Conservation (phyloP, 2,797 vertebrate species). For the Myiotriccus ornatus region DNA sequence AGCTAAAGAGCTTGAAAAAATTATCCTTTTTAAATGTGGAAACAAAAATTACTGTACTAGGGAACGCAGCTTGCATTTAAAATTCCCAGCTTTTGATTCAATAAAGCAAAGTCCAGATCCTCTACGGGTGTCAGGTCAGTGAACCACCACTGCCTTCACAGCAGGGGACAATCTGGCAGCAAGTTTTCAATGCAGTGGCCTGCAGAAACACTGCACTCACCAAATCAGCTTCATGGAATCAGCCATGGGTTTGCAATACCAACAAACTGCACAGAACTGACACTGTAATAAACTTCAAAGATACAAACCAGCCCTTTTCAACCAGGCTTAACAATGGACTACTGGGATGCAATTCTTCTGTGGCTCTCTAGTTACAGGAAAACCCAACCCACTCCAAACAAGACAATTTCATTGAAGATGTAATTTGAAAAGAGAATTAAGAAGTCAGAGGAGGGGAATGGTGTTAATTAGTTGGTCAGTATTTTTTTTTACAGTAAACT, state of each 20-base stretch:
- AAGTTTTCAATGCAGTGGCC: neutral
- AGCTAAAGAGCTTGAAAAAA: conserved; percentile 55
- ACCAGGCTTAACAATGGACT: neutral
- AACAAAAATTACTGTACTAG: neutral
- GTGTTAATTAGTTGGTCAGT: neutral
- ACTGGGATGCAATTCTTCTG: neutral
- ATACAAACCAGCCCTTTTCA: neutral
- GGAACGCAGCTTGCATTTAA: neutral
- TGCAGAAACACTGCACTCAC: neutral
- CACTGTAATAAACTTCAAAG: neutral
- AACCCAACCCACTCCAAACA: neutral
- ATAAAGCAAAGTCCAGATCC: neutral
- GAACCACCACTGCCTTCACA: neutral
- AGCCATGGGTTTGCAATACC: fast-evolving
- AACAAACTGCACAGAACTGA: neutral
- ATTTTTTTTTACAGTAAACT: neutral
- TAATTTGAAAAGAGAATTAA: neutral
- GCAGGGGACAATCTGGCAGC: neutral
- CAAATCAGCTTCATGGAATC: neutral
- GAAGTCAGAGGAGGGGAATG: neutral
- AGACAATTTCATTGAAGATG: neutral
- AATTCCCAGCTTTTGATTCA: neutral
- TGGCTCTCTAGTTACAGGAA: neutral
- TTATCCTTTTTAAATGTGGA: neutral
- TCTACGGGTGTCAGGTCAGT: neutral